Percentiles rank a stretch among this genome's conserved stretches.
Evolutionary conservation across 2,797 vertebrate genomes (phyloP).

Genomic region (Momotus momota): DNA sequence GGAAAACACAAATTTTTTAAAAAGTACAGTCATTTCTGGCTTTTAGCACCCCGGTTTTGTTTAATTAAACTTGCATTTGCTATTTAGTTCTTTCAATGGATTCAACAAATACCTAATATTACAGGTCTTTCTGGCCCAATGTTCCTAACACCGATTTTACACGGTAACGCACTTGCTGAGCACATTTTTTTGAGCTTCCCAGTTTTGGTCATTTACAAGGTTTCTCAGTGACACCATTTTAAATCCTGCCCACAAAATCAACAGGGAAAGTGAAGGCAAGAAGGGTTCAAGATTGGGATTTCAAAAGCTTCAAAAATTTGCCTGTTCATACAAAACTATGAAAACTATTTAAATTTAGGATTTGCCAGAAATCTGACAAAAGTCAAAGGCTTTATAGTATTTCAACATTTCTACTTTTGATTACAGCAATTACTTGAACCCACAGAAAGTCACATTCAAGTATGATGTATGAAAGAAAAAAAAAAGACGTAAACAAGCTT

Average conservation of each 20-base stretch:
- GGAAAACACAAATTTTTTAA: not conserved
- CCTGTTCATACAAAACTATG: not conserved
- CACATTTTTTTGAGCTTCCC: not conserved
- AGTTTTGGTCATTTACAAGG: not conserved
- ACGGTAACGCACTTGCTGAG: not conserved
- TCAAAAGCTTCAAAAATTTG: not conserved
- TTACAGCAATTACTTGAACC: not conserved
- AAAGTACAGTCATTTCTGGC: not conserved
- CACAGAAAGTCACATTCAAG: not conserved
- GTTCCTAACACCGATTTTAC: not conserved
- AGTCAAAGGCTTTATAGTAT: not conserved
- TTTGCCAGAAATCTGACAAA: not conserved
- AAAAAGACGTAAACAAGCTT: not conserved
- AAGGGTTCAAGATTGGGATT: not conserved
- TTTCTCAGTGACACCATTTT: not conserved
- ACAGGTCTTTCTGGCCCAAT: not conserved
- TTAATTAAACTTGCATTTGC: not conserved
- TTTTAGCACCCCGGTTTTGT: not conserved
- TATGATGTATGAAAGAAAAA: not conserved
- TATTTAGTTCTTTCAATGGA: not conserved
- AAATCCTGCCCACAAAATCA: not conserved
- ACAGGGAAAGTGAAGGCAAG: not conserved
- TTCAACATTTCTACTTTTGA: not conserved
- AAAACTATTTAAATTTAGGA: not conserved
- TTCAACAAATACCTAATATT: not conserved